These are phyloP conservation scores for Standfussiana lucernea DNA, from an alignment of 2,888 invertebrate species.

Conservation along the genomic window DNA sequence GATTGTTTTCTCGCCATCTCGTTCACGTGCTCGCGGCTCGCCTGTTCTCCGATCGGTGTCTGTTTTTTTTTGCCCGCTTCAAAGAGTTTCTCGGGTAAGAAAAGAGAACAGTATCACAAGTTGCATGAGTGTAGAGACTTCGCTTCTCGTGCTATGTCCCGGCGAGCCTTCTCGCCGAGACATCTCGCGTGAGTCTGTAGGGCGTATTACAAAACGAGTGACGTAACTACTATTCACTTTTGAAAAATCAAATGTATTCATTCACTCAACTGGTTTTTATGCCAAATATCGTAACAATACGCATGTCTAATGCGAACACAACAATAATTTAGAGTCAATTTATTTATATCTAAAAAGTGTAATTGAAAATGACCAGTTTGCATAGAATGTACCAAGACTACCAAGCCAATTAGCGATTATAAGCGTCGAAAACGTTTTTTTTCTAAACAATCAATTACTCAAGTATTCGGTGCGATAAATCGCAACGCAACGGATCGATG, in stretches of 20 bases:
- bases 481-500: slow-evolving; percentile 70
- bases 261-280: slow-evolving; percentile 31
- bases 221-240: slow-evolving; percentile 12
- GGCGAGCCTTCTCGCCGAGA: no score
- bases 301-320: slow-evolving; percentile 68
- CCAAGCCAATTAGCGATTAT: slow-evolving; percentile 75
- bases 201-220: slow-evolving; percentile 10
- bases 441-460: slow-evolving; percentile 75
- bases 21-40: no score
- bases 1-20: no score
- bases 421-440: slow-evolving; percentile 72
- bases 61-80: no score
- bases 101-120: no score
- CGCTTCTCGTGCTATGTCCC: no score
- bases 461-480: slow-evolving; percentile 75
- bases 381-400: slow-evolving; percentile 62
- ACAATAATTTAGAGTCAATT: slow-evolving; percentile 71
- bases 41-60: no score
- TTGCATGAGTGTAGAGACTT: no score
- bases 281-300: slow-evolving; percentile 55
- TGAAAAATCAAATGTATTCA: slow-evolving; percentile 23
- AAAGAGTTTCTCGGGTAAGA: no score
- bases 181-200: no score
- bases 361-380: slow-evolving; percentile 64
- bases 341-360: slow-evolving; percentile 68